A percentile compares a stretch with the other conserved stretches of the same genome.
Conservation (phyloP, 1,140 invertebrate genomes). For the Sitophilus oryzae region DNA sequence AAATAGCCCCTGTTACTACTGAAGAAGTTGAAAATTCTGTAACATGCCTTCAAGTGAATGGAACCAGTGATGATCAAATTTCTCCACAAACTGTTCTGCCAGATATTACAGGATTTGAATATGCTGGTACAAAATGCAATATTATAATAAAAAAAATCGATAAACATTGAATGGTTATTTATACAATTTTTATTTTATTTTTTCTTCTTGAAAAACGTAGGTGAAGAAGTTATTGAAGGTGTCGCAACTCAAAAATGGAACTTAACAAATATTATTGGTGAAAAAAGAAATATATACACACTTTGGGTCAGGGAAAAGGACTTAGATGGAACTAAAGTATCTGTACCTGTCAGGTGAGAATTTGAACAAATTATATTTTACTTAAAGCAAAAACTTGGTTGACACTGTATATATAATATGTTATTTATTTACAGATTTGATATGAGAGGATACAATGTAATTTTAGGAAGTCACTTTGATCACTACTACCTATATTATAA, state of each 20-base stretch:
- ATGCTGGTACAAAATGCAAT: constrained; percentile 46
- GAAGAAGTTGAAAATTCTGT: constrained; percentile 62
- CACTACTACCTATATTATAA: constrained; percentile 88
- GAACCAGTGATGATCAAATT: constrained; percentile 57
- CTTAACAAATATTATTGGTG: constrained; percentile 56
- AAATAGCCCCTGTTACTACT: constrained; percentile 82
- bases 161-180: background rate
- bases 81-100: constrained; percentile 75
- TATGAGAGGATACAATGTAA: constrained; percentile 87
- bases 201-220: constrained; percentile 7
- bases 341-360: constrained; percentile 50
- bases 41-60: constrained; percentile 83
- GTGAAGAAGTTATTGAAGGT: constrained; percentile 18
- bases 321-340: constrained; percentile 42
- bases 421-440: constrained; percentile 61
- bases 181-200: constrained; percentile 24
- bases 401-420: background rate
- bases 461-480: constrained; percentile 93
- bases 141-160: constrained; percentile 15
- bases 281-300: constrained; percentile 83
- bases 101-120: constrained; percentile 68
- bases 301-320: constrained; percentile 74
- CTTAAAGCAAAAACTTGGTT: background rate
- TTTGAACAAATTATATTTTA: constrained; percentile 5
- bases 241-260: constrained; percentile 64